A percentile compares a stretch with the other conserved stretches of the same genome.
Conservation (phyloP, 2,888 invertebrate genomes). For the Melanostoma scalare region DNA sequence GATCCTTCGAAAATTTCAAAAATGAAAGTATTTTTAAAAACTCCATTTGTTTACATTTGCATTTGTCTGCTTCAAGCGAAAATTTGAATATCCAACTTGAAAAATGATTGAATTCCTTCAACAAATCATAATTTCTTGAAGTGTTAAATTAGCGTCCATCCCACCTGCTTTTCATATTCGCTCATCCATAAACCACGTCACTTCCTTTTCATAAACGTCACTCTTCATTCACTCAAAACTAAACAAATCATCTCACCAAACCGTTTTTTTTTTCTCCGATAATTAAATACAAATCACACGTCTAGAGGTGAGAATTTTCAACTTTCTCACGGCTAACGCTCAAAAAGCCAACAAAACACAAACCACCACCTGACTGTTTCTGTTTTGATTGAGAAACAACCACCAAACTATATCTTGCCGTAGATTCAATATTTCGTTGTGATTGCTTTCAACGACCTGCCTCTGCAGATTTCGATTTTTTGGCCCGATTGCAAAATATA, state of each 20-base stretch:
- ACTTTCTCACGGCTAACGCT: constrained; percentile 57
- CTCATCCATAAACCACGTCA: background rate
- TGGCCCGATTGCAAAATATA: constrained; percentile 56
- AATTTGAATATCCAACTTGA: too few relatives aligned
- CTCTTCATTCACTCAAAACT: constrained; percentile 32
- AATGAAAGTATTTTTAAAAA: too few relatives aligned
- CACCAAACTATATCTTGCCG: background rate
- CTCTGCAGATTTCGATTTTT: constrained; percentile 56
- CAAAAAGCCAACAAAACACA: constrained; percentile 54
- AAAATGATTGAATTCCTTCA: too few relatives aligned
- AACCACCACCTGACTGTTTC: constrained; percentile 48
- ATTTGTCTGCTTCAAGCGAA: too few relatives aligned
- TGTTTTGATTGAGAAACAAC: constrained; percentile 23
- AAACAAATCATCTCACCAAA: constrained; percentile 22
- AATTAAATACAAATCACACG: constrained; percentile 3
- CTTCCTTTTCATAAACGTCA: constrained; percentile 16
- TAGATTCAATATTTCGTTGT: constrained; percentile 22
- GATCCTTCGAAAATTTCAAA: too few relatives aligned
- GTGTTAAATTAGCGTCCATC: too few relatives aligned
- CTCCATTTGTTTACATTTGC: too few relatives aligned
- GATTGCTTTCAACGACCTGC: constrained; percentile 57
- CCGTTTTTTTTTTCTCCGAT: background rate
- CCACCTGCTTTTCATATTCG: too few relatives aligned
- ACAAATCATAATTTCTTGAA: too few relatives aligned
- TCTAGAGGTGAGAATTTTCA: constrained; percentile 48